Conservation (phyloP, 1,140 invertebrate species). For the Bradysia coprophila region DNA sequence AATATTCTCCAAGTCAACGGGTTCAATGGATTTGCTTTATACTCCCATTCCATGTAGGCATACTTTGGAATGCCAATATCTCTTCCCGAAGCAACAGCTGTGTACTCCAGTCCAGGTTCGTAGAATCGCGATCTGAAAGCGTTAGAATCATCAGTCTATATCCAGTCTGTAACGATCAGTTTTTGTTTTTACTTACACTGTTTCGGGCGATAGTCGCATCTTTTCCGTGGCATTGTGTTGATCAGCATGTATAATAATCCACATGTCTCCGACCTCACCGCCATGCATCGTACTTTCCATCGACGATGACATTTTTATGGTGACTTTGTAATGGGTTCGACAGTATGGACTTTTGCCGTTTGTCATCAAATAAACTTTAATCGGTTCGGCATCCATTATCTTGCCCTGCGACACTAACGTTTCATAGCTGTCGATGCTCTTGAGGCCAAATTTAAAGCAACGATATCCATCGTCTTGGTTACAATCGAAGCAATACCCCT, state of each 20-base stretch:
- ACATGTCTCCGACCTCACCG: conserved; percentile 48
- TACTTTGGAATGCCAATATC: conserved; percentile 40
- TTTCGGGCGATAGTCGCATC: conserved; percentile 27
- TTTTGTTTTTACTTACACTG: conserved; percentile 9
- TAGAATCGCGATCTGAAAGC: conserved; percentile 28
- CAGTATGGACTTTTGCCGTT: conserved; percentile 46
- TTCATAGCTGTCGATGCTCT: conserved; percentile 33
- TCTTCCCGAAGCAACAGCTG: conserved; percentile 41
- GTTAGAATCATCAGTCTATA: background rate
- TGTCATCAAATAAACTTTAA: conserved; percentile 51
- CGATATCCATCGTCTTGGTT: conserved; percentile 31
- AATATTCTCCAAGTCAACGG: conserved; percentile 66
- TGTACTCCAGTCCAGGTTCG: conserved; percentile 50
- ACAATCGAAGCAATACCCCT: conserved; percentile 56
- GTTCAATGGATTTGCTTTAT: conserved; percentile 56
- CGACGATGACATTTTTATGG: conserved; percentile 50
- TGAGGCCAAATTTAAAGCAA: conserved; percentile 49
- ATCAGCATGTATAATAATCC: conserved; percentile 42
- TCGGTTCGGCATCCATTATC: conserved; percentile 28
- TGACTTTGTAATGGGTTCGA: conserved; percentile 55
- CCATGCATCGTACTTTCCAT: conserved; percentile 49
- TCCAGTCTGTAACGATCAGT: background rate
- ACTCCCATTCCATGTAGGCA: conserved; percentile 55
- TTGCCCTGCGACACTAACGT: conserved; percentile 19
- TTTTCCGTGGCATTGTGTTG: conserved; percentile 32